These are phyloP conservation scores for Crocidura indochinensis DNA, from an alignment of 2,797 vertebrate species.

Conservation along the genomic window DNA sequence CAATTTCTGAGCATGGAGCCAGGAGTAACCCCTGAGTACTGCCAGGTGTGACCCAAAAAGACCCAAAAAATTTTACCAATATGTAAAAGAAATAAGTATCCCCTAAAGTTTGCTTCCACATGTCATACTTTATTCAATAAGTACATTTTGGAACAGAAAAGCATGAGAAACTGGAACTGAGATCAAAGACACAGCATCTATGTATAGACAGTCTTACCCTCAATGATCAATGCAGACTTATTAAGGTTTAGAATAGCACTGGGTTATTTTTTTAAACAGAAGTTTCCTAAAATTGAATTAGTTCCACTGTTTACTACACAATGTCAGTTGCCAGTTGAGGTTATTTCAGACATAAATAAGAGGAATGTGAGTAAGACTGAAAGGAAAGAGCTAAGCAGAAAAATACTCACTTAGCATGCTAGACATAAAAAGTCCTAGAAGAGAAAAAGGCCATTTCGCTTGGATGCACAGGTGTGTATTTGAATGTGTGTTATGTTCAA, in stretches of 20 bases:
- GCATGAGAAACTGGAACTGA: neutral
- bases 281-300: slow-evolving; percentile 11
- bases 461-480: neutral
- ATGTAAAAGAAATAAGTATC: neutral
- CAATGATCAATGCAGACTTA: neutral
- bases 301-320: neutral
- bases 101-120: neutral
- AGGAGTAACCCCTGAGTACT: too few relatives aligned
- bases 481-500: neutral
- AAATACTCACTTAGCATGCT: neutral
- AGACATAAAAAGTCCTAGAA: neutral
- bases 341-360: neutral
- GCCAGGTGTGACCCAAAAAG: too few relatives aligned
- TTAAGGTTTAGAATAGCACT: neutral
- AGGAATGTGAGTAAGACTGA: neutral
- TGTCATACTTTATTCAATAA: neutral
- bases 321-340: neutral
- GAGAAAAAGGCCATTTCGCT: neutral
- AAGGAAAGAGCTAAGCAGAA: neutral
- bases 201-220: neutral
- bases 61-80: too few relatives aligned
- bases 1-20: too few relatives aligned
- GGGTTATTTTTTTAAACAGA: neutral
- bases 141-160: neutral
- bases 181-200: neutral